Base-by-base conservation (phyloP, 2,797 vertebrate genomes). In the Anas capensis region DNA sequence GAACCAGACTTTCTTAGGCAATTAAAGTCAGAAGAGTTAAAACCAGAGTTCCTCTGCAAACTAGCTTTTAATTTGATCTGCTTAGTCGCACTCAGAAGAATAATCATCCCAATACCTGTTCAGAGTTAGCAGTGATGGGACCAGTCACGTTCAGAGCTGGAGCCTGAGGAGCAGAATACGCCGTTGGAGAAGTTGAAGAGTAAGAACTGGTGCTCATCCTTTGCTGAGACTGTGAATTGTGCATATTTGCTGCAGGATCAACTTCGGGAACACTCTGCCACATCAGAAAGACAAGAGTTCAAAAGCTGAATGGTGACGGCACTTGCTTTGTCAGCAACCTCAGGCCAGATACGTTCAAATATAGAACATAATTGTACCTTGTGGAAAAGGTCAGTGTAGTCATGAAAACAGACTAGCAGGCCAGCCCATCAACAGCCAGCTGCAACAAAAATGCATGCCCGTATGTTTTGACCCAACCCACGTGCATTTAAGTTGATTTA, bases 71-170 rank as follows among this genome's bases (percentile, higher is more conserved):
- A 73, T 71, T 56, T n/a, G 23, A 91, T 57, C 54, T 71, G 61
- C 68, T 89, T 65, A 69, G 58, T 38, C 17, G 66, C 57, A 58
- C 38, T 84, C 0, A 4, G 80, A 91, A 85, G 61, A 94, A 75
- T 58, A 79, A 48, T 31, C 36, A 75, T 21, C 61, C 56, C 85
- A 71, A 83, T 98, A 99, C 99, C 99, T 99, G 99, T 96, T 99
- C 99, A 15, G 99, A 98, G 77, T 98, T 99, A 84, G 99, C 99
- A 80, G 98, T 99, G 97, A 99, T 99, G 93, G 99, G 97, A 89
- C 99, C 99, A 64, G 98, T 97, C 57, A 98, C 96, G 8, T 97
- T 98, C 90, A 99, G 95, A 92, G 97, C 98, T 6, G 99, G 98
- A 91, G 98, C 98, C 97, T 98, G 98, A 42, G 98, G 98, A 61